A percentile compares a stretch with the other conserved stretches of the same genome.
phyloP scores from a whole-genome alignment of 2,888 invertebrate genomes.

The Mythimna vitellina region DNA sequence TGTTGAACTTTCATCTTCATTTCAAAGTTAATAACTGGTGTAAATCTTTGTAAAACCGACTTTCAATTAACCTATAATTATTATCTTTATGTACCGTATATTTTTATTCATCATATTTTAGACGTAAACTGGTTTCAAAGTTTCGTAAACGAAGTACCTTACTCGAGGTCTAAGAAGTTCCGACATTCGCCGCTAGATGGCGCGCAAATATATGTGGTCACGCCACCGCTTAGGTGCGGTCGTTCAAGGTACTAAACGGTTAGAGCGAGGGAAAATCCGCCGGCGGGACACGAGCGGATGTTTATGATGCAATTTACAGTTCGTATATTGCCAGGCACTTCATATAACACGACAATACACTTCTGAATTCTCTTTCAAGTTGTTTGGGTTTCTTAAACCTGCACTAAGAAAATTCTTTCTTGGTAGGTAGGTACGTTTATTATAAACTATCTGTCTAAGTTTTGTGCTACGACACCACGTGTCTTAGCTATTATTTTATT shows the following conservation, averaged over 20 bases:
- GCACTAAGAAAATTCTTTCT: conserved; percentile 54
- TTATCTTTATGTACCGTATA: neutral
- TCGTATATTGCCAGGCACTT: conserved; percentile 86
- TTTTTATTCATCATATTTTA: neutral
- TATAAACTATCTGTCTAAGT: conserved; percentile 26
- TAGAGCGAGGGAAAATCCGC: conserved; percentile 70
- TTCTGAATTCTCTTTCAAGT: conserved; percentile 76
- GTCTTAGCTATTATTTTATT: conserved; percentile 12
- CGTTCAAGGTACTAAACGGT: conserved; percentile 66
- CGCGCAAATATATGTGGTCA: conserved; percentile 67
- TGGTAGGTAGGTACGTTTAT: conserved; percentile 39
- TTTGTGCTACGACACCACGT: conserved; percentile 16
- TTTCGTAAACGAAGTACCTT: neutral
- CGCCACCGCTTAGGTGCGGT: conserved; percentile 67
- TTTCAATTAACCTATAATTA: neutral
- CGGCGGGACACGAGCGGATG: conserved; percentile 77
- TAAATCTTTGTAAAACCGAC: neutral
- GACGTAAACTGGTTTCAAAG: neutral
- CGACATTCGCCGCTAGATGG: conserved; percentile 76
- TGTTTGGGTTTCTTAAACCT: conserved; percentile 71
- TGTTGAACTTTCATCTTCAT: neutral
- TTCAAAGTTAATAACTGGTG: neutral
- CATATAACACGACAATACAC: conserved; percentile 84
- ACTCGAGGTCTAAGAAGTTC: conserved; percentile 74
- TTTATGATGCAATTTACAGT: conserved; percentile 88